Percentiles rank a stretch among this genome's conserved stretches.
phyloP scores from a whole-genome alignment of 2,888 invertebrate species.

The Tromatobia lineatoria region DNA sequence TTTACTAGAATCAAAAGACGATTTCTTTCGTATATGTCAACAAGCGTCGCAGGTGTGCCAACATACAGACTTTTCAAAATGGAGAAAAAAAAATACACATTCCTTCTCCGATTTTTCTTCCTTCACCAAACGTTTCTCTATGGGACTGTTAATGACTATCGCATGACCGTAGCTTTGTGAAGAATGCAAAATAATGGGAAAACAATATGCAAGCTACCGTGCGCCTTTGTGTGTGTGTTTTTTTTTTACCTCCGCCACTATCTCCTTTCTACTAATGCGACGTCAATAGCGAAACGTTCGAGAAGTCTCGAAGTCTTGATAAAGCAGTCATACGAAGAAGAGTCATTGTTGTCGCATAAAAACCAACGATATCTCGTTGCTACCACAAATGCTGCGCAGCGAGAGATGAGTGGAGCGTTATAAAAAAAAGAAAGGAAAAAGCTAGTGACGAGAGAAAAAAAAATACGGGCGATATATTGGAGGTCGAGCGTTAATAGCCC shows the following conservation, averaged over 20 bases:
- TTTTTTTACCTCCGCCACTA: background rate
- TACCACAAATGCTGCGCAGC: background rate
- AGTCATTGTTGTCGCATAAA: conserved; percentile 58
- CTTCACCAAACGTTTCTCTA: too few species aligned
- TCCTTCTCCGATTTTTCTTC: too few species aligned
- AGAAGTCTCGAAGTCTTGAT: conserved; percentile 54
- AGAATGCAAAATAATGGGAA: too few species aligned
- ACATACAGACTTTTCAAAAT: too few species aligned
- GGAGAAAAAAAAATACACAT: too few species aligned
- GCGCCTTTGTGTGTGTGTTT: background rate
- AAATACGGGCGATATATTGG: conserved; percentile 57
- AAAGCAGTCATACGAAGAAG: conserved; percentile 44
- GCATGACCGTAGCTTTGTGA: too few species aligned
- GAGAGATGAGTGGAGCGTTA: background rate
- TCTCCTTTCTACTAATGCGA: conserved; percentile 34
- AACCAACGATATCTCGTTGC: conserved; percentile 62
- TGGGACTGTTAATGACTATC: too few species aligned
- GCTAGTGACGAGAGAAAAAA: conserved; percentile 12
- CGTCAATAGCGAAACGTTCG: conserved; percentile 52
- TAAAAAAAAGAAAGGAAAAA: conserved; percentile 10
- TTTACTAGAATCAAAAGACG: too few species aligned
- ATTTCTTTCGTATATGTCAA: too few species aligned
- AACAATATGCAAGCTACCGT: too few species aligned
- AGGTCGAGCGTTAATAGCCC: conserved; percentile 67
- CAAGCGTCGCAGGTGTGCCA: too few species aligned